phyloP scores from a whole-genome alignment of 2,797 vertebrate genomes.

The Sebastes hubbsi region DNA sequence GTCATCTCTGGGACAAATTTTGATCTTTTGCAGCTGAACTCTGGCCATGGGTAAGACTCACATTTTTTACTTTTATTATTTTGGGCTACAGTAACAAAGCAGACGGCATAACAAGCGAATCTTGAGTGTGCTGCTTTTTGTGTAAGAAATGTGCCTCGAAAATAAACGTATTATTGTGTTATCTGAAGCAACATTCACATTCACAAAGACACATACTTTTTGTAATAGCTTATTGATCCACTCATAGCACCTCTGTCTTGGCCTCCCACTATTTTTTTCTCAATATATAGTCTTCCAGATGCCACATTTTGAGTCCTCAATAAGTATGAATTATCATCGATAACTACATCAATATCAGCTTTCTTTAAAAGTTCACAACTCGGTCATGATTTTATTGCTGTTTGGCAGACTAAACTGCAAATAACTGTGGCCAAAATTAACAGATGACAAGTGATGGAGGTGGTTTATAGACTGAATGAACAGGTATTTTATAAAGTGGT shows the following conservation, averaged over 20 bases:
- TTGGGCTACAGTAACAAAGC: not conserved
- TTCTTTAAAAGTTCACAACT: not conserved
- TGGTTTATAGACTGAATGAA: not conserved
- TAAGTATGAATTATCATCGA: not conserved
- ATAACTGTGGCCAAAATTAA: not conserved
- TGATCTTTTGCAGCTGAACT: conserved; percentile 9
- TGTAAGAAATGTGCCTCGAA: not conserved
- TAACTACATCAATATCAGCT: not conserved
- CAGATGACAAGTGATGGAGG: not conserved
- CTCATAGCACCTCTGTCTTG: not conserved
- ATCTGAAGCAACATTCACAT: not conserved
- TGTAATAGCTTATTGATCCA: conserved; percentile 24
- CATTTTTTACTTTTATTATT: not conserved
- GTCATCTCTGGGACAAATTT: conserved; percentile 16
- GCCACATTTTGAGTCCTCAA: not conserved
- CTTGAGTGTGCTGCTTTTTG: not conserved
- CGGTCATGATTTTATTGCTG: not conserved
- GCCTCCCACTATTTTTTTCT: not conserved
- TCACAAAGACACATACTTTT: not conserved
- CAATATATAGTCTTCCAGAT: not conserved
- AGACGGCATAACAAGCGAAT: not conserved
- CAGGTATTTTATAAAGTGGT: not conserved
- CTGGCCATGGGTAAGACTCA: not conserved
- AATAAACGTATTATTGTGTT: not conserved
- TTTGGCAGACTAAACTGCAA: not conserved